Base-by-base conservation (phyloP, 2,797 vertebrate genomes). In the Enteromius paludinosus region DNA sequence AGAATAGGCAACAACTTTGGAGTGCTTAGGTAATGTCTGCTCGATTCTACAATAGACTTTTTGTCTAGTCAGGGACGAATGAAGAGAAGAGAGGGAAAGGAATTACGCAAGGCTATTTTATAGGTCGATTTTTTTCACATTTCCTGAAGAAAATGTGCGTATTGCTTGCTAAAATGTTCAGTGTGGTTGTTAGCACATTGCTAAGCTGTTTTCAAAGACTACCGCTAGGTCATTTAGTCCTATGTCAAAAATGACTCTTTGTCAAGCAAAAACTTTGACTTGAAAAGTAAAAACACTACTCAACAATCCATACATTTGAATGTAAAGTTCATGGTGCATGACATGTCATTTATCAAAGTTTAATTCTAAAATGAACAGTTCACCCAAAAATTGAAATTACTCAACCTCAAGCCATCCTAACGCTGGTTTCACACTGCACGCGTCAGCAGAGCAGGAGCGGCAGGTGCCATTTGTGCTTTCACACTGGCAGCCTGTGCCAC, bases 1-100 rank as follows among this genome's bases (percentile, higher is more conserved):
- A 43, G 35, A 33, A 89, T 89, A 85, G 73, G 82, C 78, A 79
- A 84, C 85, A 43, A 11, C 77, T 84, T 88, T 83, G 73, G 30
- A 88, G 86, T 84, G 86, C 88, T 94, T 93, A 93, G 92, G 91
- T 94, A 91, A 94, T 18, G 94, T 95, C 93, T 94, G 87, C 87
- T 83, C 47, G 7, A 62, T 89, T 86, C 80, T 73, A 69, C 47
- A 85, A 62, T 68, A 85, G 41, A 41, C 81, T 86, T 81, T 88
- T 75, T 49, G 30, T 52, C 83, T 82, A 76, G 74, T 84, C 66
- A 86, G 25, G 15, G 35, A 84, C 80, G 17, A 41, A 9, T 49
- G 35, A 1, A 15, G 11, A 61, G 9, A 23, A n/a, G 41, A 74
- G 52, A 12, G 38, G 15, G 12, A 30, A 0, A 8, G 38, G 17